Base-by-base conservation (phyloP, 2,113 vertebrate genomes). In the Fulmarus glacialis region DNA sequence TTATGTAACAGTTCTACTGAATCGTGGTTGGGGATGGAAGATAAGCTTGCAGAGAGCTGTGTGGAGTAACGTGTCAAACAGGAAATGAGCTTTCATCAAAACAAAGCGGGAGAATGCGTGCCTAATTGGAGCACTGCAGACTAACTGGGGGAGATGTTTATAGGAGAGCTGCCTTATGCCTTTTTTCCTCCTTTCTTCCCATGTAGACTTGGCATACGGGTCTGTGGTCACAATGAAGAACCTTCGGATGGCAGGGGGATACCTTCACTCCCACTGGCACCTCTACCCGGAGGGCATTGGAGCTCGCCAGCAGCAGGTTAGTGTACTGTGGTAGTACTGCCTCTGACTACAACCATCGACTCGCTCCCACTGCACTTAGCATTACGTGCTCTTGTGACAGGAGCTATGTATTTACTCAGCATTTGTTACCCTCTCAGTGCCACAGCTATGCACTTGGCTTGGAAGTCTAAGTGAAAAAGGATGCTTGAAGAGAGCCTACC, bases 211-310 rank as follows among this genome's bases (percentile, higher is more conserved):
- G 97, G 99, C 99, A 0, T 99, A 99, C 4, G 99, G 99, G 64
- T 99, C 99, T 63, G 97, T 98, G 85, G 97, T 99, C 89, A 99
- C 99, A 0, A 88, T 99, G 92, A 99, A 99, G 98, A 99, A 99
- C 96, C 98, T 99, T 73, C 99, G 98, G 34, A 99, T 99, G 94
- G 99, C 99, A 32, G 99, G 99, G 23, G 99, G 99, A 48, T 99
- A 99, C 96, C 98, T 99, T 82, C 99, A 99, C 95, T 99, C 99
- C 15, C 99, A 99, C 87, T 99, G 99, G 98, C 99, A 99, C 91
- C 98, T 99, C n/a, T 99, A 99, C 93, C 99, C 99, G 0, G 99
- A 99, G 93, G 99, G 99, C 2, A 47, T 99, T 4, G 99, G 99
- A 5, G 98, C 99, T 22, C 98, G 96, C 36, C 99, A 99, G 96